phyloP scores from a whole-genome alignment of 2,888 invertebrate genomes.

The Mesopsocus fuscifrons region DNA sequence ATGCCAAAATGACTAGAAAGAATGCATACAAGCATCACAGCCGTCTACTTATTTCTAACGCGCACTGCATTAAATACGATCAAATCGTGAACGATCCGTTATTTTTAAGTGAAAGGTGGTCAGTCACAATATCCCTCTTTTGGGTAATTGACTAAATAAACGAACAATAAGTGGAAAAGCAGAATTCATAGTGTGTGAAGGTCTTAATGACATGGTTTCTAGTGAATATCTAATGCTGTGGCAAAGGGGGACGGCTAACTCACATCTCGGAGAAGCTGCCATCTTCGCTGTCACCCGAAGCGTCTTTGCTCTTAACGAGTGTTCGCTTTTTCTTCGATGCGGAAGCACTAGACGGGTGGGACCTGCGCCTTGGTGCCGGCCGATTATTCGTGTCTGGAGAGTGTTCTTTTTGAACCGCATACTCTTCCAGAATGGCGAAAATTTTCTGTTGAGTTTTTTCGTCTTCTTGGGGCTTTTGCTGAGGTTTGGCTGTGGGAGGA shows the following conservation, averaged over 20 bases:
- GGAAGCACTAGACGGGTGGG: slow-evolving; percentile 52
- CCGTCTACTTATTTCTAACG: too few relatives aligned
- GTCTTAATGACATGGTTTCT: too few relatives aligned
- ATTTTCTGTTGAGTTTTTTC: slow-evolving; percentile 64
- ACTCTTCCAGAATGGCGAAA: slow-evolving; percentile 58
- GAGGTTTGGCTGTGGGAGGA: slow-evolving; percentile 42
- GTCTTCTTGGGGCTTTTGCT: slow-evolving; percentile 60
- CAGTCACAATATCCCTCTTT: too few relatives aligned
- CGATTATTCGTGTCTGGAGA: slow-evolving; percentile 63
- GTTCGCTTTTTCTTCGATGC: slow-evolving; percentile 31
- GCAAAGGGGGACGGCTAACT: background rate
- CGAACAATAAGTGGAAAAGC: too few relatives aligned
- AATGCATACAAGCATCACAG: too few relatives aligned
- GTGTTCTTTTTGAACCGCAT: slow-evolving; percentile 59
- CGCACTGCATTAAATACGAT: too few relatives aligned
- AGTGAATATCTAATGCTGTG: too few relatives aligned
- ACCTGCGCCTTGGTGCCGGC: slow-evolving; percentile 55
- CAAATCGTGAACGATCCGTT: too few relatives aligned
- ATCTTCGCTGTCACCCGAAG: background rate
- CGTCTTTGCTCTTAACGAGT: slow-evolving; percentile 13
- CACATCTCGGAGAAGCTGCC: slow-evolving; percentile 19
- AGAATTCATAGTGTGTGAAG: too few relatives aligned
- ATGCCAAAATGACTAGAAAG: too few relatives aligned
- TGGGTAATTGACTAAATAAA: too few relatives aligned
- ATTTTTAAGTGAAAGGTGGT: too few relatives aligned